Conservation (phyloP, 2,113 vertebrate species). For the Emydocephalus ijimae region DNA sequence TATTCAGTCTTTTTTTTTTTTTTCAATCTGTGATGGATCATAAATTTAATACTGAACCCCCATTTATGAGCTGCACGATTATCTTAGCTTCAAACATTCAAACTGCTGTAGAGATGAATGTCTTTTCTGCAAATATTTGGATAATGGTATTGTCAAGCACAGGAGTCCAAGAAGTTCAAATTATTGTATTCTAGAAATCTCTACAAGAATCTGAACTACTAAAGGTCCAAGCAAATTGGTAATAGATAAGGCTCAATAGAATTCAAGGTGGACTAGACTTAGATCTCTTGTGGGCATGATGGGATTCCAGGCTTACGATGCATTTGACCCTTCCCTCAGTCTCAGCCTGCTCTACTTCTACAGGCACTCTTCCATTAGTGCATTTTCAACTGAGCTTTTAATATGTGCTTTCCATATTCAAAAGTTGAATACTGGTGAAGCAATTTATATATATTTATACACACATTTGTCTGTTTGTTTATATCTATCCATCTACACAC, state of each 20-base stretch:
- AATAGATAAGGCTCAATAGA: not conserved
- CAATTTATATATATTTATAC: too few species aligned
- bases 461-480: too few species aligned
- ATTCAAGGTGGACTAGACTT: not conserved
- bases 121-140: not conserved
- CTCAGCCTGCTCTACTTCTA: too few species aligned
- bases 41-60: not conserved
- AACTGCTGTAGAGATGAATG: not conserved
- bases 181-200: not conserved
- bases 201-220: not conserved
- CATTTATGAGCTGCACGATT: not conserved
- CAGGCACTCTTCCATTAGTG: not conserved
- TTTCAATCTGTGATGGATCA: not conserved
- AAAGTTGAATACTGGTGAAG: not conserved
- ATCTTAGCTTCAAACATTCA: not conserved
- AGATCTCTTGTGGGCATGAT: too few species aligned
- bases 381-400: not conserved
- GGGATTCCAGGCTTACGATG: too few species aligned
- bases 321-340: too few species aligned
- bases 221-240: not conserved
- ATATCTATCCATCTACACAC: too few species aligned
- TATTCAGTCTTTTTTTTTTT: not conserved
- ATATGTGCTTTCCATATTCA: not conserved
- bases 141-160: not conserved
- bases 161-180: not conserved